phyloP scores from a whole-genome alignment of 2,113 vertebrate species.

The Coracopsis vasa region DNA sequence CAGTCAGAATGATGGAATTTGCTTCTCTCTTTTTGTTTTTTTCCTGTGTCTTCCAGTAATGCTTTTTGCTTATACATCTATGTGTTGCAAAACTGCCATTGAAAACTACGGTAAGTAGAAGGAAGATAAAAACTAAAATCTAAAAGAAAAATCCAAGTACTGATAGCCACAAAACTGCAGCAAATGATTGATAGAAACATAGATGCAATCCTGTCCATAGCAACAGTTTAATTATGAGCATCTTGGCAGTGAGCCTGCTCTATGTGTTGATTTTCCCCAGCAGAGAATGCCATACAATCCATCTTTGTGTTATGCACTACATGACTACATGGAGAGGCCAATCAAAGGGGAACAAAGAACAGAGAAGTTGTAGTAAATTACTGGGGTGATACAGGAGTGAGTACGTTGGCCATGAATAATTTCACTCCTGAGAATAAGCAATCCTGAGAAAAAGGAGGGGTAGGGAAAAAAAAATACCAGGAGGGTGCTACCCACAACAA shows the following conservation, averaged over 20 bases:
- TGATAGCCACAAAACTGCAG: neutral
- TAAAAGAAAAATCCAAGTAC: neutral
- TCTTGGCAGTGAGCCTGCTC: constrained; percentile 75
- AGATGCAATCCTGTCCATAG: constrained; percentile 66
- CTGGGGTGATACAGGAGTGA: constrained; percentile 47
- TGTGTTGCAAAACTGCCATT: neutral
- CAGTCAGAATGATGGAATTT: neutral
- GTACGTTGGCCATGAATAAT: constrained; percentile 73
- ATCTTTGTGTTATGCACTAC: constrained; percentile 79
- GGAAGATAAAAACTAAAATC: neutral
- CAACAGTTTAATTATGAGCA: constrained; percentile 78
- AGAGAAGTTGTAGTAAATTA: constrained; percentile 54
- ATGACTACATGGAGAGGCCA: constrained; percentile 73
- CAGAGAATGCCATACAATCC: constrained; percentile 81
- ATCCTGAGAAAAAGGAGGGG: constrained; percentile 23
- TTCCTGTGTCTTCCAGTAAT: neutral
- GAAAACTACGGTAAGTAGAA: neutral
- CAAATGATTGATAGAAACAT: constrained; percentile 36
- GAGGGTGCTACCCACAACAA: neutral
- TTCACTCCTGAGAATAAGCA: constrained; percentile 40
- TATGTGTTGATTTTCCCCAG: constrained; percentile 80
- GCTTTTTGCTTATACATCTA: neutral
- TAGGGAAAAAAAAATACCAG: constrained; percentile 11
- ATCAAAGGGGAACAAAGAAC: constrained; percentile 71
- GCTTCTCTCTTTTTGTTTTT: neutral